These are phyloP conservation scores for Holocentrus rufus DNA, from an alignment of 2,797 vertebrate genomes.

Conservation along the genomic window DNA sequence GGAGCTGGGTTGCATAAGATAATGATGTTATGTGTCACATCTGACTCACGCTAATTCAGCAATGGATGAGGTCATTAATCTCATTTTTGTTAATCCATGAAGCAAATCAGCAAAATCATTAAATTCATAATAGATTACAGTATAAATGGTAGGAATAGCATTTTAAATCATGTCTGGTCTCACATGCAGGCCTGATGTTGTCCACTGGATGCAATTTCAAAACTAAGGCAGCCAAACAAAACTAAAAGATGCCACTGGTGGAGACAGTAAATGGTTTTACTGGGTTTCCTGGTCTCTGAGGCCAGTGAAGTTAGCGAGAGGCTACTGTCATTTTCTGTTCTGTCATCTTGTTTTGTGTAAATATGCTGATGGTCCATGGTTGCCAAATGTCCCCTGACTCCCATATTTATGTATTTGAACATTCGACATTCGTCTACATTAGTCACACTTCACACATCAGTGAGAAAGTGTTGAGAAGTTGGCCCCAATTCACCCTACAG, in stretches of 20 bases:
- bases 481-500: background rate
- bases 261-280: too few relatives aligned
- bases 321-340: background rate
- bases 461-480: background rate
- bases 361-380: constrained; percentile 27
- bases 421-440: constrained; percentile 47
- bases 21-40: constrained; percentile 1
- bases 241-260: too few relatives aligned
- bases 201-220: background rate
- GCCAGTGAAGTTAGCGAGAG: background rate
- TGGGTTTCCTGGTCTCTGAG: background rate
- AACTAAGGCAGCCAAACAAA: background rate
- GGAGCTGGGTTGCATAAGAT: constrained; percentile 6
- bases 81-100: too few relatives aligned
- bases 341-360: constrained; percentile 68
- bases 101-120: background rate
- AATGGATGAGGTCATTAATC: background rate
- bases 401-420: constrained; percentile 72
- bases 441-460: background rate
- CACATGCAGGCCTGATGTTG: background rate
- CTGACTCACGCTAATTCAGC: constrained; percentile 5
- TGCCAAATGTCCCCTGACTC: constrained; percentile 6
- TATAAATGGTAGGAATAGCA: background rate
- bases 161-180: background rate
- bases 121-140: background rate